Conservation (phyloP, 2,113 vertebrate genomes). For the Orcinus orca region DNA sequence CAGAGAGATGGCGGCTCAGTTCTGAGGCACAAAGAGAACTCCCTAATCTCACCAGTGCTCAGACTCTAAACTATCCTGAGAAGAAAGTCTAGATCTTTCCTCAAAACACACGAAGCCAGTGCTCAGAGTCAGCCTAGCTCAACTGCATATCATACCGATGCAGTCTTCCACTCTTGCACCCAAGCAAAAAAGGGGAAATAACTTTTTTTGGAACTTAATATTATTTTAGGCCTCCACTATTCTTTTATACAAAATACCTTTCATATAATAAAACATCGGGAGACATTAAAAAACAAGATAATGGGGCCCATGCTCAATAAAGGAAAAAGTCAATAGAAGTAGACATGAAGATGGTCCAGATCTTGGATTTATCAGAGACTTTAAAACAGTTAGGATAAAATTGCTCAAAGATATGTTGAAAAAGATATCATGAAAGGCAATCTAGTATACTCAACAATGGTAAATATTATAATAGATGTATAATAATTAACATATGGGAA, state of each 20-base stretch:
- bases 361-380: neutral
- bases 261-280: neutral
- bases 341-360: neutral
- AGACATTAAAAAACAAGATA: neutral
- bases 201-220: neutral
- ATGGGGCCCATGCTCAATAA: neutral
- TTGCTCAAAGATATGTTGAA: neutral
- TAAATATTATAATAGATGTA: neutral
- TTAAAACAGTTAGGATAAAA: neutral
- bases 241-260: neutral
- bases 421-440: neutral
- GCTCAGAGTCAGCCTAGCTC: neutral
- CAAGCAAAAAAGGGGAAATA: neutral
- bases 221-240: neutral
- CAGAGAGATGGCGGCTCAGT: neutral
- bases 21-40: neutral
- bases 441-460: neutral
- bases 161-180: neutral
- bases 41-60: neutral
- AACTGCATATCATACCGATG: neutral
- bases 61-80: neutral
- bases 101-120: neutral
- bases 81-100: neutral
- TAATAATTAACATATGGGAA: neutral
- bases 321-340: slow-evolving; percentile 2